Evolutionary conservation across 2,113 vertebrate species (phyloP).

Genomic region (Ornithorhynchus anatinus): DNA sequence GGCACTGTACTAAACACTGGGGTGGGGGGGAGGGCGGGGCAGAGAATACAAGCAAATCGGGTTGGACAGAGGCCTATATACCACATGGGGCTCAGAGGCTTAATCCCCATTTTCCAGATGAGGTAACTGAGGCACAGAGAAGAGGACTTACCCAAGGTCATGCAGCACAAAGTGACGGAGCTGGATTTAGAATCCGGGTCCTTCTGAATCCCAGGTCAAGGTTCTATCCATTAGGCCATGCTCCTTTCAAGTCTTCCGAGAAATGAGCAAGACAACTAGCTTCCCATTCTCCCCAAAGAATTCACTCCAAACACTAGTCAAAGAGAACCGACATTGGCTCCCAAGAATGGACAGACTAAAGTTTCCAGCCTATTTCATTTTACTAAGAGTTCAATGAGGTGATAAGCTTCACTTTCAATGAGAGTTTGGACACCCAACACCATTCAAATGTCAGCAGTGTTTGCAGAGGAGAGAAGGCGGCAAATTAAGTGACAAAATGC

Average conservation of each 20-base stretch:
- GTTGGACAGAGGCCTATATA: too few species aligned
- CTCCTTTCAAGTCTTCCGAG: neutral
- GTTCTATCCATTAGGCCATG: too few species aligned
- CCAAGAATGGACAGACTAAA: slow-evolving; percentile 35
- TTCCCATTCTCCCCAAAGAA: slow-evolving; percentile 5
- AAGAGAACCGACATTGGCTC: slow-evolving; percentile 1
- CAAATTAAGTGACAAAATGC: slow-evolving; percentile 10
- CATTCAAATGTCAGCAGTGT: neutral
- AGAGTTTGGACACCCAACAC: neutral
- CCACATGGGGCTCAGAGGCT: too few species aligned
- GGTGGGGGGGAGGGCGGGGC: too few species aligned
- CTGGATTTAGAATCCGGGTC: too few species aligned
- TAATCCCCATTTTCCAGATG: too few species aligned
- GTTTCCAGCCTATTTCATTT: slow-evolving; percentile 22
- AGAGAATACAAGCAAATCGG: too few species aligned
- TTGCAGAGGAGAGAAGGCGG: neutral
- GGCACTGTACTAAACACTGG: too few species aligned
- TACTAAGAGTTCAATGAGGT: slow-evolving; percentile 31
- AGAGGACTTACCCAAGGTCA: too few species aligned
- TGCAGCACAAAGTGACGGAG: too few species aligned
- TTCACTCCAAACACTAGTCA: slow-evolving; percentile 26
- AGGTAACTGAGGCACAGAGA: too few species aligned
- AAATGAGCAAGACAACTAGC: slow-evolving; percentile 27
- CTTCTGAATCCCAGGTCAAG: too few species aligned
- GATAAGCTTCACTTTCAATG: slow-evolving; percentile 7